Percentiles rank a stretch among this genome's conserved stretches.
Conservation (phyloP, 2,113 vertebrate species). For the Benitochromis conjunctus region DNA sequence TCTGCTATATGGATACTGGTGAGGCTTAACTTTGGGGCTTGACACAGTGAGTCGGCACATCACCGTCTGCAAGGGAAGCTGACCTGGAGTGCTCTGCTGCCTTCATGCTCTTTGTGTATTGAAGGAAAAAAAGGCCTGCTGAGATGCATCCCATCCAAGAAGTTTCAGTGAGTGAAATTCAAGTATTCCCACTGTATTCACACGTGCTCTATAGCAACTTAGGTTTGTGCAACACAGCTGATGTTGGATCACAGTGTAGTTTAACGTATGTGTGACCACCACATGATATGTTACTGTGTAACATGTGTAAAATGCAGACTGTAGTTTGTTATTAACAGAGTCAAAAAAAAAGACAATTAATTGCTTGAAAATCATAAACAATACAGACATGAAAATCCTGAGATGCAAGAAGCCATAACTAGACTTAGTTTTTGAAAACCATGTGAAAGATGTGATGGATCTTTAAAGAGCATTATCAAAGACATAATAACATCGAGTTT, state of each 20-base stretch:
- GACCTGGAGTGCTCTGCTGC: not conserved
- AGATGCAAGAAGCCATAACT: not conserved
- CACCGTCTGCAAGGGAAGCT: not conserved
- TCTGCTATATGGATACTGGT: not conserved
- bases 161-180: not conserved
- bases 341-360: not conserved
- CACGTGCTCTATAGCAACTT: not conserved
- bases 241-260: not conserved
- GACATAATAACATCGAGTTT: not conserved
- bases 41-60: not conserved
- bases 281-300: not conserved
- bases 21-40: not conserved
- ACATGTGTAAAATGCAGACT: not conserved
- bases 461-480: not conserved
- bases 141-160: not conserved
- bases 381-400: not conserved
- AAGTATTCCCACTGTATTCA: not conserved
- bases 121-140: not conserved
- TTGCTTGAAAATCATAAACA: not conserved
- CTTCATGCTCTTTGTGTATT: not conserved
- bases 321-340: not conserved
- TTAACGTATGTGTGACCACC: not conserved
- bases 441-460: not conserved
- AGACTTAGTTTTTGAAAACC: not conserved
- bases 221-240: not conserved